These are phyloP conservation scores for Danaus chrysippus DNA, from an alignment of 2,888 invertebrate genomes.

Conservation along the genomic window DNA sequence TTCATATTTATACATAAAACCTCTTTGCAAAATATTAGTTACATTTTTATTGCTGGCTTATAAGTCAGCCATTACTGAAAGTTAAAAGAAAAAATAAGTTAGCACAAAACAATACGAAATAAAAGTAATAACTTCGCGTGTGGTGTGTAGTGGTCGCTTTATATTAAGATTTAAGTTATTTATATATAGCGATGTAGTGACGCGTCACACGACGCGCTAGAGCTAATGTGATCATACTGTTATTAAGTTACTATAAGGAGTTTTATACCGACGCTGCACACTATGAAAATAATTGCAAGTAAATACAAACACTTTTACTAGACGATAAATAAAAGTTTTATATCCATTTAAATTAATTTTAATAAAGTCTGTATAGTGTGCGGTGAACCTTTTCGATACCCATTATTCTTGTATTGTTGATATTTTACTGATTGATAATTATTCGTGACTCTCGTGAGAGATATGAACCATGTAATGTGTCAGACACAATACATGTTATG, in stretches of 20 bases:
- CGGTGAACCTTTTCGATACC: conserved; percentile 12
- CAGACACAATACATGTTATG: conserved; percentile 26
- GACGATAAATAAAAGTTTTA: not conserved
- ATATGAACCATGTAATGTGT: conserved; percentile 28
- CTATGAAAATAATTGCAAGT: not conserved
- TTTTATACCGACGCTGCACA: conserved; percentile 20
- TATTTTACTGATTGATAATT: conserved; percentile 16
- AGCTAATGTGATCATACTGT: conserved; percentile 66
- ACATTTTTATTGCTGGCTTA: too few species aligned
- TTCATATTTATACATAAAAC: too few species aligned
- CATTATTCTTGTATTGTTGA: conserved; percentile 14
- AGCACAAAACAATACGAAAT: too few species aligned
- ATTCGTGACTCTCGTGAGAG: conserved; percentile 8
- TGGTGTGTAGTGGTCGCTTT: too few species aligned
- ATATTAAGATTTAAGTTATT: conserved; percentile 49
- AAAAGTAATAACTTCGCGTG: too few species aligned
- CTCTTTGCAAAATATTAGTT: too few species aligned
- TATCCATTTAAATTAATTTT: not conserved
- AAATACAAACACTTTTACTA: conserved; percentile 3
- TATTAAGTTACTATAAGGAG: conserved; percentile 33
- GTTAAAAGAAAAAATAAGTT: too few species aligned
- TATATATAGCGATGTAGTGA: conserved; percentile 48
- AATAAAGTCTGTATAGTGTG: conserved; percentile 8
- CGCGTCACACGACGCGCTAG: conserved; percentile 54
- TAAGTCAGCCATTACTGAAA: too few species aligned